Evolutionary conservation across 2,797 vertebrate species (phyloP), one percentile per base, ranked within the genome.

Genomic region (Carapus acus): DNA sequence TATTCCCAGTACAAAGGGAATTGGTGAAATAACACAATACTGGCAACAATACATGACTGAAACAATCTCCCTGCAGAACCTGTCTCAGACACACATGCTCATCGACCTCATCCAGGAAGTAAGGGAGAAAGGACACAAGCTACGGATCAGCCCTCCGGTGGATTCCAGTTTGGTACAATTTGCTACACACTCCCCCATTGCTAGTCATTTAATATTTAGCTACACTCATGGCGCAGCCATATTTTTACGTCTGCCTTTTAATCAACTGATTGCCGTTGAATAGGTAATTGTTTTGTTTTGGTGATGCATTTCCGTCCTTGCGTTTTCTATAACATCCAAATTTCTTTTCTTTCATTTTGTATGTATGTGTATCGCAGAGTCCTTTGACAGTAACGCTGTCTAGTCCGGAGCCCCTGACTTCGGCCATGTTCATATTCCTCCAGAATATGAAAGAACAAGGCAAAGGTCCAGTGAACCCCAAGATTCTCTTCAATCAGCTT

Each of bases 401-500:
- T 51, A 88, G 87, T 65, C 94, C 94, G 0, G 96, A 96, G 67
- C 90, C 94, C 14, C 83, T 99, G 84, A 97, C 96, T 37, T 90
- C 94, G 23, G 93, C 95, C 54, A 92, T 99, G 92, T 91, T 97
- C 81, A 85, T 93, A 73, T 97, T 99, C 81, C 91, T 99, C 64
- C 91, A 96, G 62, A 93, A 83, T 80, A 97, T 98, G 93, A 96
- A 92, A 76, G 95, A 96, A 59, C 63, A 89, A 22, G 93, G 92
- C 27, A 96, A 90, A 85, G 91, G 93, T 51, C 91, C 94, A 0
- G 80, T 97, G 65, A 94, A 91, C 73, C 94, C 96, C 54, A 99
- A 96, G 85, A 83, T 93, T 52, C 91, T 99, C 54, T 99, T 98
- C 80, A 96, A 88, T 81, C 96, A 98, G 75, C 93, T 99, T 63